These are phyloP conservation scores for Chymomyza fuscimana DNA, from an alignment of 2,888 invertebrate genomes.

Conservation along the genomic window DNA sequence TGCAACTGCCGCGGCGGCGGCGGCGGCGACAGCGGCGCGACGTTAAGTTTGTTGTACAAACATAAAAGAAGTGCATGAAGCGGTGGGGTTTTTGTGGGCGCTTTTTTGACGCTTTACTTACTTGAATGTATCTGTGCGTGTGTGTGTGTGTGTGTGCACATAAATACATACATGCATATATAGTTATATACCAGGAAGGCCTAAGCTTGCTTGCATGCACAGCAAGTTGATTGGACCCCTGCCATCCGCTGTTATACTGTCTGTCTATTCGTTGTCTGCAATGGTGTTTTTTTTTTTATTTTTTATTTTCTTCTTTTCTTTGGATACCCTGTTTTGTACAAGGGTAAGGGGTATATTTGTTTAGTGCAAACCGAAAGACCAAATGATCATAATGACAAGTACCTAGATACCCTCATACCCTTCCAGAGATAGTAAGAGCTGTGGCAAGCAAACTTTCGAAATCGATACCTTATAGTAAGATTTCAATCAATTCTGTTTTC, in stretches of 20 bases:
- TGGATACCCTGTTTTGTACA: no score
- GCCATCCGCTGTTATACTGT: slow-evolving; percentile 15
- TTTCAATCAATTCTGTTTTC: no score
- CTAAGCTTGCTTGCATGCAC: slow-evolving; percentile 38
- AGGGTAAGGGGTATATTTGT: no score
- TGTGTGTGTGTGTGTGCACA: slow-evolving; percentile 9
- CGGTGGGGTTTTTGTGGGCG: not conserved
- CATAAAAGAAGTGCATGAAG: not conserved
- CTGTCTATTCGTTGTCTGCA: not conserved
- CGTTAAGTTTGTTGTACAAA: slow-evolving; percentile 32
- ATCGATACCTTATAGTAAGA: no score
- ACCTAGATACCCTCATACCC: no score
- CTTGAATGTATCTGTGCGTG: not conserved
- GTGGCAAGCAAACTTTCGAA: no score
- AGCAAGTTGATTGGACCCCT: slow-evolving; percentile 8
- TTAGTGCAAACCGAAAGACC: no score
- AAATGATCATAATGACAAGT: no score
- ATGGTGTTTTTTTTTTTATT: not conserved
- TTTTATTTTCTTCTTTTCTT: no score
- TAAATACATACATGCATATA: not conserved
- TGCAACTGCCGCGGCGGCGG: slow-evolving; percentile 23
- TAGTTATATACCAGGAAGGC: slow-evolving; percentile 41
- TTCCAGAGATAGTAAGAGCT: no score
- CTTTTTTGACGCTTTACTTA: not conserved
- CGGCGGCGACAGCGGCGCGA: slow-evolving; percentile 13